A percentile compares a stretch with the other conserved stretches of the same genome.
phyloP scores from a whole-genome alignment of 1,140 invertebrate species.

The Temnothorax curvispinosus region DNA sequence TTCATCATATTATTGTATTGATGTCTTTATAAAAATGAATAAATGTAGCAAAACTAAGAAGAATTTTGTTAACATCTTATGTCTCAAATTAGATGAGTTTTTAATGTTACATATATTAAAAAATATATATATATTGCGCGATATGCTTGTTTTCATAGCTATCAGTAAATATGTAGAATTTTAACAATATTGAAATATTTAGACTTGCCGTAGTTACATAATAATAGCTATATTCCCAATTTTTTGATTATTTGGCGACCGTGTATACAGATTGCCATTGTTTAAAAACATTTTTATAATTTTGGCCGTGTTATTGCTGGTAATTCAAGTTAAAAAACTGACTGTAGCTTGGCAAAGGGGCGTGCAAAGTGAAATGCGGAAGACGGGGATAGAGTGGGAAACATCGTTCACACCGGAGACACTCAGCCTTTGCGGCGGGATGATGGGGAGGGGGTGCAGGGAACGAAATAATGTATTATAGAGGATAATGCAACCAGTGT shows the following conservation, averaged over 20 bases:
- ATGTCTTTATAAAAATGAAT: not conserved
- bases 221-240: not conserved
- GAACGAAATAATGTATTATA: not conserved
- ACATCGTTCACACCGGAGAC: slow-evolving; percentile 15
- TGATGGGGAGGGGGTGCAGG: not conserved
- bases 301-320: not conserved
- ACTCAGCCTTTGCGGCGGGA: not conserved
- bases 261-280: too few species aligned
- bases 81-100: not conserved
- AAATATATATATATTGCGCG: not conserved
- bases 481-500: not conserved
- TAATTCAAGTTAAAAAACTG: slow-evolving; percentile 1
- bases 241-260: not conserved
- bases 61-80: not conserved
- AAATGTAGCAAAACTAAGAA: not conserved
- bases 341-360: not conserved
- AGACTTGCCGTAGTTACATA: not conserved
- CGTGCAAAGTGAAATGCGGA: slow-evolving; percentile 7
- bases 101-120: not conserved
- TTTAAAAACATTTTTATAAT: not conserved
- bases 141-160: not conserved
- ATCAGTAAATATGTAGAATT: too few species aligned
- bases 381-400: not conserved
- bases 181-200: too few species aligned
- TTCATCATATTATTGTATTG: not conserved